Conservation (phyloP, 1,140 invertebrate species). For the Papilio dardanus region DNA sequence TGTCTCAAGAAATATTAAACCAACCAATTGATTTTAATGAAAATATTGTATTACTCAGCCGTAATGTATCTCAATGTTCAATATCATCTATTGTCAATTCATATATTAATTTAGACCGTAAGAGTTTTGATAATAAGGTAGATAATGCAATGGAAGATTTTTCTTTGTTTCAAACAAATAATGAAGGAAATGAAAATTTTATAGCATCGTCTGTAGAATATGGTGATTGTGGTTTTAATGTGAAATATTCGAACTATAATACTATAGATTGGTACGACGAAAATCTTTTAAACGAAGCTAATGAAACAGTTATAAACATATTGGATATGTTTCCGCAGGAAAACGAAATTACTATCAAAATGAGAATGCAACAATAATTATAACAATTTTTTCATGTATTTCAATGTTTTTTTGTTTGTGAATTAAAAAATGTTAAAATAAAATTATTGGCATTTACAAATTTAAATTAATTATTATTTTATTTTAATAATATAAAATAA, state of each 20-base stretch:
- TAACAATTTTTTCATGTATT: background rate
- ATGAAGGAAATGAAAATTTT: constrained; percentile 33
- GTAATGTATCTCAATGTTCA: constrained; percentile 52
- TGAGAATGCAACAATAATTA: constrained; percentile 34
- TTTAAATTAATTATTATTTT: background rate
- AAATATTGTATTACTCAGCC: constrained; percentile 43
- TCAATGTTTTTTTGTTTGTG: constrained; percentile 11
- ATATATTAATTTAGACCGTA: constrained; percentile 29
- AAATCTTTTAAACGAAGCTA: constrained; percentile 43
- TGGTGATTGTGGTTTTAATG: constrained; percentile 68
- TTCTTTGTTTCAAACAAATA: constrained; percentile 51
- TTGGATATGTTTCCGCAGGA: constrained; percentile 63
- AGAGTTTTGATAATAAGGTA: constrained; percentile 31
- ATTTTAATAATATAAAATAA: background rate
- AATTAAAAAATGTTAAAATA: background rate
- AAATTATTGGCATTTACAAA: background rate
- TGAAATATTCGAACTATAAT: constrained; percentile 59
- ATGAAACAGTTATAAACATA: constrained; percentile 50
- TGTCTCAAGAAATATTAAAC: constrained; percentile 39
- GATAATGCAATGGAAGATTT: constrained; percentile 45
- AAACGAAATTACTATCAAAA: constrained; percentile 49
- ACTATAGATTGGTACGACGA: constrained; percentile 42
- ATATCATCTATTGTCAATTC: constrained; percentile 50
- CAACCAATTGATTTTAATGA: constrained; percentile 43
- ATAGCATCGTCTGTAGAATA: constrained; percentile 55